Evolutionary conservation across 2,888 invertebrate species (phyloP).

Genomic region (Mythimna albipuncta): DNA sequence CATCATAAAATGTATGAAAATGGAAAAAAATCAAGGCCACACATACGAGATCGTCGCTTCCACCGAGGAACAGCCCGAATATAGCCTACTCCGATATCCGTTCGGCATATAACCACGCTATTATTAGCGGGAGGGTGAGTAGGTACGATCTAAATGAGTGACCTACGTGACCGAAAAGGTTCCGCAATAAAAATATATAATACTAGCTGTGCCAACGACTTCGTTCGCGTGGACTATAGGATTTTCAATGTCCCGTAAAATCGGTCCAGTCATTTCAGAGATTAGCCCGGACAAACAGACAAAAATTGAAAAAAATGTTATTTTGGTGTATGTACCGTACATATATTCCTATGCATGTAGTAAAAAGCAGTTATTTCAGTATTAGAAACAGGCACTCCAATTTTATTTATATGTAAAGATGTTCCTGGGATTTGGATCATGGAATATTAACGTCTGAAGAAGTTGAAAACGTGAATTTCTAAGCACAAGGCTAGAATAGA

Average conservation of each 20-base stretch:
- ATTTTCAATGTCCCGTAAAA: no score
- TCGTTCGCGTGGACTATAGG: no score
- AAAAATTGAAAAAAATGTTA: no score
- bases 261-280: no score
- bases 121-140: slow-evolving; percentile 16
- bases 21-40: background rate
- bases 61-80: slow-evolving; percentile 4
- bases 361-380: no score
- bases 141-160: slow-evolving; percentile 13
- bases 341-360: no score
- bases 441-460: background rate
- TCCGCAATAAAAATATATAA: slow-evolving; percentile 15
- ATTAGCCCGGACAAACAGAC: no score
- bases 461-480: background rate
- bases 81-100: slow-evolving; percentile 20
- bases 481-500: background rate
- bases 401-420: no score
- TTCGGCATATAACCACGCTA: slow-evolving; percentile 21
- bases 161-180: background rate
- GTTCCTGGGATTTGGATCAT: background rate
- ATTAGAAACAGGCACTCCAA: no score
- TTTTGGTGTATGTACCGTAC: no score
- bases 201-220: no score
- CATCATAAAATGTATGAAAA: background rate
- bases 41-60: background rate